Conservation (phyloP, 1,140 invertebrate genomes). For the Drosophila ficusphila region DNA sequence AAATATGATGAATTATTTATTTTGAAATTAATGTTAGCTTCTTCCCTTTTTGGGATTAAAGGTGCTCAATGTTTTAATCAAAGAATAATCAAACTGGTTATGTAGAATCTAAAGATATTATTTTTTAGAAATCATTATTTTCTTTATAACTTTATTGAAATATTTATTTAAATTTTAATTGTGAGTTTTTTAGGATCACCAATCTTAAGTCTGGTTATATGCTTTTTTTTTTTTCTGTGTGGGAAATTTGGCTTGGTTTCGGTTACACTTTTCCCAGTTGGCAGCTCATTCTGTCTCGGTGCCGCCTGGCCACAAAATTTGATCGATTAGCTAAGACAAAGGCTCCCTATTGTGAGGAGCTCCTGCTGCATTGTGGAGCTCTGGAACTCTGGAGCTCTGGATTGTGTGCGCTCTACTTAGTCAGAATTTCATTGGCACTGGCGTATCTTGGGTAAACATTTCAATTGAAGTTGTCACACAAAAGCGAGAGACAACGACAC, state of each 20-base stretch:
- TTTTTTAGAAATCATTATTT: no score
- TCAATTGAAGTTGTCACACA: slow-evolving; percentile 55
- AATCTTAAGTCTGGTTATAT: no score
- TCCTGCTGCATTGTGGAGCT: slow-evolving; percentile 41
- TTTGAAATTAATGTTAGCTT: no score
- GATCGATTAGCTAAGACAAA: slow-evolving; percentile 82
- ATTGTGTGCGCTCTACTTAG: slow-evolving; percentile 40
- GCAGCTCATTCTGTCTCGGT: slow-evolving; percentile 15
- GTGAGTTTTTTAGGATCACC: no score
- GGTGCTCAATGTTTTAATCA: no score
- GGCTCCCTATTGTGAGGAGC: slow-evolving; percentile 64
- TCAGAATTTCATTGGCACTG: slow-evolving; percentile 42
- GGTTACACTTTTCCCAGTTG: slow-evolving; percentile 40
- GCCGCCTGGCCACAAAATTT: slow-evolving; percentile 70
- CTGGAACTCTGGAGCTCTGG: slow-evolving; percentile 15
- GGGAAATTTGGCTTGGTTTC: slow-evolving; percentile 38
- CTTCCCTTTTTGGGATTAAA: no score
- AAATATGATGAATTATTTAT: no score
- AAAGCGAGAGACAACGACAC: slow-evolving; percentile 31
- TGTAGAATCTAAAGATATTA: no score
- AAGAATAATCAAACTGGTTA: no score
- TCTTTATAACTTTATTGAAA: no score
- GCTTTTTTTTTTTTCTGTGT: slow-evolving; percentile 9
- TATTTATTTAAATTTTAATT: no score
- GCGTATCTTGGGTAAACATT: slow-evolving; percentile 76